Base-by-base conservation (phyloP, 1,140 invertebrate genomes). In the Cylas formicarius region DNA sequence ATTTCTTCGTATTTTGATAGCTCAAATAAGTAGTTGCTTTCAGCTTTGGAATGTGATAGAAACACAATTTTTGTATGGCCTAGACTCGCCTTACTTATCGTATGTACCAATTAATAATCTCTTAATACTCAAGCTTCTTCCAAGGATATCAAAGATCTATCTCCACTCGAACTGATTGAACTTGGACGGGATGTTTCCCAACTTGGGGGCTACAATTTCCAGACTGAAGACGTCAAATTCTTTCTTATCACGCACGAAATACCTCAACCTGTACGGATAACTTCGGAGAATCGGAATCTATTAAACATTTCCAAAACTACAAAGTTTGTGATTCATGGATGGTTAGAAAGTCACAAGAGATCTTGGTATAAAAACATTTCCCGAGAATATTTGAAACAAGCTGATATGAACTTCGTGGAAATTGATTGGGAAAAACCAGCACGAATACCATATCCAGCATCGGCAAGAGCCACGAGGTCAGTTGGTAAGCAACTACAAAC, bases 381-480 rank as follows among this genome's bases (percentile, higher is more conserved):
- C 19, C 28, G 48, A 2, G 74, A 67, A 2, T 77, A 73, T 51
- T 61, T 78, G 37, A 35, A 70, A 40, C 65, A 69, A 21, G 65
- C 67, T 23, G 61, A 77, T 29, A 74, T 75, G 57, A 81, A 81
- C 44, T 61, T 82, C 1, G 71, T 82, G 24, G 69, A 72, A 10
- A 67, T 80, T 1, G 77, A 82, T 52, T 82, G 57, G 57, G 45
- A 53, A 26, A 48, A 41, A 19, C 22, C 45, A 14, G 55, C 48
- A 3, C 35, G 44, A 24, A 28, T 43, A 27, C 39, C 39, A 13
- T 56, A 55, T 21, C 4, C 23, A 11, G 23, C 29, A 2, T 51
- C 55, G 2, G 41, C 45, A 8, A 43, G 19, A 21, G 52, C 44
- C 37, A 44, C 26, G 9, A 37, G 43, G 31, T 13, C 41, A 21